Evolutionary conservation across 2,888 invertebrate species (phyloP).

Genomic region (Lasius fuliginosus): DNA sequence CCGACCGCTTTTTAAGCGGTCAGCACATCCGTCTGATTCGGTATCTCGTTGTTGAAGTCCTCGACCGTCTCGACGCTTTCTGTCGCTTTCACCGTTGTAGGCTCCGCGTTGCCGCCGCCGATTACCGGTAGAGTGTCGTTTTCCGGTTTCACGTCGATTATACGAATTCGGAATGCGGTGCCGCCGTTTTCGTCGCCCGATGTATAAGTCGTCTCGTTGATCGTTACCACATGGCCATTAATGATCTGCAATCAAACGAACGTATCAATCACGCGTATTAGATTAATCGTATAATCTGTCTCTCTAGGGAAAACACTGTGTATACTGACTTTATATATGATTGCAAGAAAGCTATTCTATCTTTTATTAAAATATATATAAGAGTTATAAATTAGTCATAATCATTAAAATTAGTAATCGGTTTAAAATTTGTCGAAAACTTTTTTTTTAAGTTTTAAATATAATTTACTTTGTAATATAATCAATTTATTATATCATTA

Average conservation of each 20-base stretch:
- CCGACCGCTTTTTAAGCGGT: constrained; percentile 75
- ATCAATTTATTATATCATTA: background rate
- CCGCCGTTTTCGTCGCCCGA: constrained; percentile 84
- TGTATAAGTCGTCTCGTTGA: constrained; percentile 87
- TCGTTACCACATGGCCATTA: constrained; percentile 87
- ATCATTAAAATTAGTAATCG: background rate
- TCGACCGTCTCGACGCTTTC: constrained; percentile 83
- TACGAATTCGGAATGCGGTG: constrained; percentile 86
- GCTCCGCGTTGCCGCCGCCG: constrained; percentile 64
- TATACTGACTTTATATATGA: background rate
- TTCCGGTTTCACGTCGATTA: constrained; percentile 86
- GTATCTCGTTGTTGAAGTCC: constrained; percentile 84
- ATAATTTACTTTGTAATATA: background rate
- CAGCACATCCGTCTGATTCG: constrained; percentile 80
- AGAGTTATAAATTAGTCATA: background rate
- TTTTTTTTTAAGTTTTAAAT: background rate
- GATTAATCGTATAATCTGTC: background rate
- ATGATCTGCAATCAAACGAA: constrained; percentile 85
- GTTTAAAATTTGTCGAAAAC: background rate
- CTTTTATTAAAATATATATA: background rate
- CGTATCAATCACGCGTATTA: background rate
- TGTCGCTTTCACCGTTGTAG: constrained; percentile 54
- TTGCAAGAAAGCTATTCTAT: background rate
- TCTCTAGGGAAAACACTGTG: background rate
- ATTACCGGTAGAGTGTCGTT: constrained; percentile 68